phyloP scores from a whole-genome alignment of 2,113 vertebrate genomes.

The Garra rufa region DNA sequence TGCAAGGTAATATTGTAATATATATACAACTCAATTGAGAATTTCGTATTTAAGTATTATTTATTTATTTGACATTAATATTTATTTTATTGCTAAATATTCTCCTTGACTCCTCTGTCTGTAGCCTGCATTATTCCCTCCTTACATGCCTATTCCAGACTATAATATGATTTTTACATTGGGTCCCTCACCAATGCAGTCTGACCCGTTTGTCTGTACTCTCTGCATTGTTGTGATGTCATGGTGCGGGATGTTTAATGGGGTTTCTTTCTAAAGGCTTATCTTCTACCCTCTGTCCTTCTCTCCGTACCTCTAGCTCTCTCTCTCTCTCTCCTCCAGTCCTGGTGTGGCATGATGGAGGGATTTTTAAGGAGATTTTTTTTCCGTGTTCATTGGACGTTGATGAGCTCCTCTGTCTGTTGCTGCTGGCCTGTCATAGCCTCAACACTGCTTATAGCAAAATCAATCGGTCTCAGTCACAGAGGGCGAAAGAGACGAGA shows the following conservation, averaged over 20 bases:
- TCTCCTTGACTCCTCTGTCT: too few relatives aligned
- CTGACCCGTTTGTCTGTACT: background rate
- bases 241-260: conserved; percentile 19
- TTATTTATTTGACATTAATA: background rate
- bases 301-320: conserved; percentile 7
- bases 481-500: conserved; percentile 49
- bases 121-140: background rate
- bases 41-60: background rate
- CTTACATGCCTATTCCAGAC: background rate
- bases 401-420: conserved; percentile 83
- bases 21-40: background rate
- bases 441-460: conserved; percentile 81
- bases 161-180: conserved; percentile 28
- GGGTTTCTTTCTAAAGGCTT: conserved; percentile 36
- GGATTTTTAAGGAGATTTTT: conserved; percentile 41
- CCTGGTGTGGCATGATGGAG: conserved; percentile 1
- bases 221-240: conserved; percentile 6
- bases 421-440: conserved; percentile 80
- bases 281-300: background rate
- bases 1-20: background rate
- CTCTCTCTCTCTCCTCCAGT: background rate
- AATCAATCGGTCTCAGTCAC: conserved; percentile 77
- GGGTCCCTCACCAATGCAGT: conserved; percentile 10
- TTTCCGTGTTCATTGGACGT: conserved; percentile 75
- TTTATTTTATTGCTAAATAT: background rate